Evolutionary conservation across 2,797 vertebrate genomes (phyloP).

Genomic region (Urocyon cinereoargenteus): DNA sequence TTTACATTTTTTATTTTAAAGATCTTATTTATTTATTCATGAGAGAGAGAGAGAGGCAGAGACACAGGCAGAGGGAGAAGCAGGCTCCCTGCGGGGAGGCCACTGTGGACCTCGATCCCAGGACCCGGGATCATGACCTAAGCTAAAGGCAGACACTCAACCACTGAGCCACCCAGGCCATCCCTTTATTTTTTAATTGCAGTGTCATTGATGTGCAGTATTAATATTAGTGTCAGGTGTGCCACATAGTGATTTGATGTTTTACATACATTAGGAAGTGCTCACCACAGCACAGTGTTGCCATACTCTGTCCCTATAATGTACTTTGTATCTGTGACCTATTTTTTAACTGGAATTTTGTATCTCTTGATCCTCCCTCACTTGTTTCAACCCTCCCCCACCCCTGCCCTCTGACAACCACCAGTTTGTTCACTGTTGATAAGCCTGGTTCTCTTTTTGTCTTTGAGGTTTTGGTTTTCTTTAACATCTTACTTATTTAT

Average conservation of each 20-base stretch:
- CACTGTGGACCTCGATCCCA: too few relatives aligned
- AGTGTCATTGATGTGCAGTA: rapidly evolving
- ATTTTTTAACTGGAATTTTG: not conserved
- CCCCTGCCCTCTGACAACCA: not conserved
- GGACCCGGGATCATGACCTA: too few relatives aligned
- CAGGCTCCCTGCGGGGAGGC: too few relatives aligned
- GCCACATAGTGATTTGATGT: rapidly evolving
- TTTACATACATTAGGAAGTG: not conserved
- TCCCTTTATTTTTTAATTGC: not conserved
- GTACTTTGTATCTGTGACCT: not conserved
- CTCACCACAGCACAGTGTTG: not conserved
- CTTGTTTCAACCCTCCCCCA: not conserved
- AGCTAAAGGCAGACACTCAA: too few relatives aligned
- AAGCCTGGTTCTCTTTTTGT: not conserved
- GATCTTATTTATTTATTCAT: not conserved
- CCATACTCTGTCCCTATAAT: not conserved
- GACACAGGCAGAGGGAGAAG: too few relatives aligned
- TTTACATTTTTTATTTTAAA: too few relatives aligned
- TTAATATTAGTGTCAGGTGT: not conserved
- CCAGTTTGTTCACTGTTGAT: not conserved
- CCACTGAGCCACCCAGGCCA: too few relatives aligned
- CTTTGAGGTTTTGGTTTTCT: too few relatives aligned
- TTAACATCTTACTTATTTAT: not conserved
- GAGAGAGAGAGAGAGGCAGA: too few relatives aligned
- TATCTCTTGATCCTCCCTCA: not conserved